Evolutionary conservation across 2,888 invertebrate species (phyloP).

Genomic region (Athalia circularis): DNA sequence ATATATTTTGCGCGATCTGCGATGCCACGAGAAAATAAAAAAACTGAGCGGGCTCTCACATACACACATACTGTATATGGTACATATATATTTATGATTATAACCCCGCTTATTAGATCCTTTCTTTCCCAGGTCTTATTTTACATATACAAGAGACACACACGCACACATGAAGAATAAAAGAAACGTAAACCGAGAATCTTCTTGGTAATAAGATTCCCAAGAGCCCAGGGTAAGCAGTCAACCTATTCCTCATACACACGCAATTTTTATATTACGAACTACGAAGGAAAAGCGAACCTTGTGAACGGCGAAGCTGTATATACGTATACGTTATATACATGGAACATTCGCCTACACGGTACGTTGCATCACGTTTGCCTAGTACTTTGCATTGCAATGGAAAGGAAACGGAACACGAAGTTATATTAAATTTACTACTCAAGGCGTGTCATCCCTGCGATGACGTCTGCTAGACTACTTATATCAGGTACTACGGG

Average conservation of each 20-base stretch:
- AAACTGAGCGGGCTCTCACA: no score
- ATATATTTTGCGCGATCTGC: no score
- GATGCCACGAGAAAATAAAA: no score
- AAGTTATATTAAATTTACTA: constrained; percentile 38
- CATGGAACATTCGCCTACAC: neutral
- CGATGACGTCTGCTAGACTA: neutral
- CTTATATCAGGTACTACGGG: neutral
- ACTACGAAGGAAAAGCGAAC: neutral
- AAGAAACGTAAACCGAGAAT: constrained; percentile 13
- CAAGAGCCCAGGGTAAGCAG: neutral
- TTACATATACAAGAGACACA: no score
- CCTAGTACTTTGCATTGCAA: constrained; percentile 40
- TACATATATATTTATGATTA: no score
- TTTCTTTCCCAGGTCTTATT: no score
- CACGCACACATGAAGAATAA: no score
- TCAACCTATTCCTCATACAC: constrained; percentile 12
- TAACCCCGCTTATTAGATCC: no score
- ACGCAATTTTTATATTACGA: constrained; percentile 29
- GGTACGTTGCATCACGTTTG: constrained; percentile 29
- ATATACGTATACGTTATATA: neutral
- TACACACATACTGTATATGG: no score
- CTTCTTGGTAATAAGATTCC: constrained; percentile 35
- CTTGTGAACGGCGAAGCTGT: neutral
- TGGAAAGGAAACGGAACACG: constrained; percentile 39
- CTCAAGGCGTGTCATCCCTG: constrained; percentile 30